Percentiles rank a stretch among this genome's conserved stretches.
phyloP scores from a whole-genome alignment of 1,140 invertebrate species.

The Drosophila ercepeae region DNA sequence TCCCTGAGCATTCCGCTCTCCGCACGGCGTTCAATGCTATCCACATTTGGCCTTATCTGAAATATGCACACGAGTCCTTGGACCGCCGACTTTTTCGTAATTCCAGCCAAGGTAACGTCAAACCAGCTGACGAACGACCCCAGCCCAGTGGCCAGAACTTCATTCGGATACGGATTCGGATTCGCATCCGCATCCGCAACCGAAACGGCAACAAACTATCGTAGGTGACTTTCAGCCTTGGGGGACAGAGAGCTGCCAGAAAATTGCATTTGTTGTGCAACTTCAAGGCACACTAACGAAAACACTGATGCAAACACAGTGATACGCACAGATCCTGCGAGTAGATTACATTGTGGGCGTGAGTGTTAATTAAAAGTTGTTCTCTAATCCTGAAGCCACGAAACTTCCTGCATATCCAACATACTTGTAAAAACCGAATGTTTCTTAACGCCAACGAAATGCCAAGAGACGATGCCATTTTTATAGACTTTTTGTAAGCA shows the following conservation, averaged over 20 bases:
- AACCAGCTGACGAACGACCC: conserved; percentile 44
- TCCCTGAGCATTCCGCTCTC: conserved; percentile 54
- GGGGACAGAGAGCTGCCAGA: conserved; percentile 16
- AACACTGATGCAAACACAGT: conserved; percentile 4
- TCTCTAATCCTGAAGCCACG: conserved; percentile 44
- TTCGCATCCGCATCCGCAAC: conserved; percentile 1
- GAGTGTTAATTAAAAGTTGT: conserved; percentile 59
- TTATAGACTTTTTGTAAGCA: conserved; percentile 76
- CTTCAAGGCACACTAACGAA: conserved; percentile 14
- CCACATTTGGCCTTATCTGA: conserved; percentile 80
- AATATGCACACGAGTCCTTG: conserved; percentile 77
- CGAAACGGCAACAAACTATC: conserved; percentile 45
- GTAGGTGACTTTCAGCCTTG: conserved; percentile 59
- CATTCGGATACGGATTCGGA: conserved; percentile 30
- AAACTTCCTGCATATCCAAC: conserved; percentile 62
- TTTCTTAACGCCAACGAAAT: conserved; percentile 50
- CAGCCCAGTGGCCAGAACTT: conserved; percentile 22
- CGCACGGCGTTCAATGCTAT: conserved; percentile 41
- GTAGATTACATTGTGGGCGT: conserved; percentile 10
- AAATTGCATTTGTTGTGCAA: conserved; percentile 64
- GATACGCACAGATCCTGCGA: not conserved
- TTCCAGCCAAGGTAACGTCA: conserved; percentile 61
- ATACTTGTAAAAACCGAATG: conserved; percentile 11
- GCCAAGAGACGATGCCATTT: conserved; percentile 64
- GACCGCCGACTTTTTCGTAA: conserved; percentile 64